Percentiles rank a stretch among this genome's conserved stretches.
Evolutionary conservation across 2,888 invertebrate genomes (phyloP).

Genomic region (Anoplius nigerrimus): DNA sequence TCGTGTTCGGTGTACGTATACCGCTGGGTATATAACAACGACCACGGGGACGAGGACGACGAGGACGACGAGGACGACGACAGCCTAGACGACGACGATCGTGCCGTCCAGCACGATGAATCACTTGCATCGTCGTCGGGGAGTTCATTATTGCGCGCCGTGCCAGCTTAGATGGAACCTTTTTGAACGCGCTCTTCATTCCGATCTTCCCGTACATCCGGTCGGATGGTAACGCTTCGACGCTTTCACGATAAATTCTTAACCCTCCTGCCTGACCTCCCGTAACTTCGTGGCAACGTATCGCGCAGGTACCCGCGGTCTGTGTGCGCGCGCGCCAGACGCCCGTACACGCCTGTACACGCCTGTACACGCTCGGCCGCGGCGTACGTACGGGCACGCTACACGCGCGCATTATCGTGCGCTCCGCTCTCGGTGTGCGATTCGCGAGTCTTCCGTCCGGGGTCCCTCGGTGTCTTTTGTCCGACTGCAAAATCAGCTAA

Average conservation of each 20-base stretch:
- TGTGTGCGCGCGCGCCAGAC: not conserved
- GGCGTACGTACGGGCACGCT: not conserved
- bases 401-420: not conserved
- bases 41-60: not conserved
- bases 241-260: constrained; percentile 30
- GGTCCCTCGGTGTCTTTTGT: too few species aligned
- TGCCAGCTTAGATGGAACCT: constrained; percentile 14
- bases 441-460: not conserved
- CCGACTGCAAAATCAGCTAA: not conserved
- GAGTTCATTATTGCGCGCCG: constrained; percentile 19
- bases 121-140: constrained; percentile 38
- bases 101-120: constrained; percentile 34
- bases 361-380: too few species aligned
- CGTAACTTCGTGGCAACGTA: constrained; percentile 17
- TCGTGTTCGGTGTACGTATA: not conserved
- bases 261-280: constrained; percentile 23
- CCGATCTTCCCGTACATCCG: constrained; percentile 7
- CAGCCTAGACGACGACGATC: too few species aligned
- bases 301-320: not conserved
- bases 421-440: not conserved
- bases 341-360: too few species aligned
- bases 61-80: constrained; percentile 12
- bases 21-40: not conserved
- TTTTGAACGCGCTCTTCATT: constrained; percentile 1
- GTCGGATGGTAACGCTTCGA: constrained; percentile 18